phyloP scores from a whole-genome alignment of 2,797 vertebrate species.

The Betta splendens region DNA sequence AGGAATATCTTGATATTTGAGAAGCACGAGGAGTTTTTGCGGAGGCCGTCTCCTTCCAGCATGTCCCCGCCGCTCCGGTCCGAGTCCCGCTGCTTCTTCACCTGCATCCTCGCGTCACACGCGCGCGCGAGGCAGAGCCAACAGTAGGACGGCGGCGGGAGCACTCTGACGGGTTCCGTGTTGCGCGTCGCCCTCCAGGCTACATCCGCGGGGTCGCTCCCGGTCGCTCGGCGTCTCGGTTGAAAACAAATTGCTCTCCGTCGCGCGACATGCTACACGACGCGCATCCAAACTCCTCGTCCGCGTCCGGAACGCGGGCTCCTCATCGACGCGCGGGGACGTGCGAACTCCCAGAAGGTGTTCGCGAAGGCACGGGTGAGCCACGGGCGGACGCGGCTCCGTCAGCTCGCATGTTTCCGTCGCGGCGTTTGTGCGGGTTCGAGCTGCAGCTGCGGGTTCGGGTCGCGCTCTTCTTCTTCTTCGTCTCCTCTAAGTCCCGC shows the following conservation, averaged over 20 bases:
- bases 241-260: conserved; percentile 6
- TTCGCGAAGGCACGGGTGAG: conserved; percentile 51
- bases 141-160: conserved; percentile 22
- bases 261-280: conserved; percentile 44
- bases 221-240: conserved; percentile 27
- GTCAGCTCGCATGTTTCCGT: conserved; percentile 60
- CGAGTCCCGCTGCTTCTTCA: conserved; percentile 79
- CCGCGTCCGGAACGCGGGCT: conserved; percentile 56
- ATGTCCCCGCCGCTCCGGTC: conserved; percentile 79
- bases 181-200: conserved; percentile 32
- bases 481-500: conserved; percentile 35
- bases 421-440: neutral
- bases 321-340: conserved; percentile 54
- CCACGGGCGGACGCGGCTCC: conserved; percentile 19
- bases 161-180: conserved; percentile 45
- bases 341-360: conserved; percentile 57
- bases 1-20: conserved; percentile 97
- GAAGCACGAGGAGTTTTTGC: conserved; percentile 89
- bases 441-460: conserved; percentile 12
- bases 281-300: conserved; percentile 62
- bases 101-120: conserved; percentile 82
- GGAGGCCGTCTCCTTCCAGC: conserved; percentile 81
- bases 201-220: conserved; percentile 52
- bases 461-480: neutral
- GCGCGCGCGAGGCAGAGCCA: conserved; percentile 37